Evolutionary conservation across 1,140 invertebrate species (phyloP), one percentile per base, ranked within the genome.

Genomic region (Macrotrachela quadricornifera): DNA sequence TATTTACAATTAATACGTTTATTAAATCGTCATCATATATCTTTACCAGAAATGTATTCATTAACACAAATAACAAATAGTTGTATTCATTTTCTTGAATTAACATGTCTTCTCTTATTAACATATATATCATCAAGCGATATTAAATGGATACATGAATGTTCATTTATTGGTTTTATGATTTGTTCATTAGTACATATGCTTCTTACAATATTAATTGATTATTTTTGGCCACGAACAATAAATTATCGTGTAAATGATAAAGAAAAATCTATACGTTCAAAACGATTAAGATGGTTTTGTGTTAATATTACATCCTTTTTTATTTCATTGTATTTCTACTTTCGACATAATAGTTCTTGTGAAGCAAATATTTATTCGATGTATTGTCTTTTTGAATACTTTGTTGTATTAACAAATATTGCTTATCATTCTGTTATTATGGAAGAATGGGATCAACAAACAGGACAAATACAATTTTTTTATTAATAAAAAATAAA

Each of bases 101-200:
- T 86, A 63, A 64, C 80, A 57, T 76, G 82, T 47, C 71, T 94
- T 10, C 70, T 92, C 52, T 78, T 79, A 17, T 70, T 95, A 40
- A 86, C 84, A 15, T 79, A 82, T 64, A 83, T 88, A 72, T 84
- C 85, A 40, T 94, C 88, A 0, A 77, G 78, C 52, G 78, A 82
- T 62, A 79, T 86, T 74, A 62, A 37, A 46, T 50, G 51, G 53
- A 74, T 83, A 57, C 87, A 95, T 72, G 83, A 88, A 68, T 76
- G 79, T 56, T 82, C 79, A 56, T 95, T 96, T 68, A 80, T 87
- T 61, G 78, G 78, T 15, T 95, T 96, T 68, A 80, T 91, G 62
- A 72, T 82, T 16, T 79, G 78, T 58, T 86, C 86, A 39, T 76
- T 85, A 62, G 64, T 83, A 45, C 85, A 94, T 63, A 95, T 95